Percentiles rank a stretch among this genome's conserved stretches.
Evolutionary conservation across 1,140 invertebrate genomes (phyloP).

Genomic region (Gryllus bimaculatus): DNA sequence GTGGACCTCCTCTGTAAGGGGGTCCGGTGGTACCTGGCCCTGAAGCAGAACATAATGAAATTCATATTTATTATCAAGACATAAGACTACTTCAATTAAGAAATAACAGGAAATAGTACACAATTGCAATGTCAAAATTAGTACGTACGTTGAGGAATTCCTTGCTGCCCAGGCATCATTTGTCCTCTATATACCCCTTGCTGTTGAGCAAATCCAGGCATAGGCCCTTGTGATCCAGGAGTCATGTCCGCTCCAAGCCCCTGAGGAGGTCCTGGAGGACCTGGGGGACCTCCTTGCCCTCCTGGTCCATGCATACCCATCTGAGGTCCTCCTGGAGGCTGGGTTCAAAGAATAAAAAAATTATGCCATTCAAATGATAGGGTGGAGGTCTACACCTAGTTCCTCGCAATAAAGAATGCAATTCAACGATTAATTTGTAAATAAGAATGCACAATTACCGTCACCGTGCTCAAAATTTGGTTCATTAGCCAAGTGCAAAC

Average conservation of each 20-base stretch:
- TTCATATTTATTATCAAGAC: not conserved
- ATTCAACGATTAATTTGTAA: no score
- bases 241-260: constrained; percentile 33
- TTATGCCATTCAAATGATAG: not conserved
- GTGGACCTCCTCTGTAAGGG: constrained; percentile 39
- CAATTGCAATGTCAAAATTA: not conserved
- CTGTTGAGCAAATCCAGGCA: constrained; percentile 22
- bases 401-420: no score
- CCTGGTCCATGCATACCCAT: constrained; percentile 22
- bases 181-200: constrained; percentile 23
- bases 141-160: constrained; percentile 16
- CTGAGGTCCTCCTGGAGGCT: constrained; percentile 23
- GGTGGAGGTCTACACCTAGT: no score
- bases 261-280: constrained; percentile 14
- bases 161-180: constrained; percentile 20
- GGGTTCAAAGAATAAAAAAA: constrained; percentile 24
- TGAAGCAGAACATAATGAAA: not conserved
- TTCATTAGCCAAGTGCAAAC: no score
- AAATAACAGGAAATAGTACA: not conserved
- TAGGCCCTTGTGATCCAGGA: constrained; percentile 38
- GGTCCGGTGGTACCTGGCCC: constrained; percentile 31
- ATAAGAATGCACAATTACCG: no score
- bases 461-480: no score
- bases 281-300: constrained; percentile 12
- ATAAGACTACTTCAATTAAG: not conserved